Conservation (phyloP, 2,888 invertebrate species). For the Pseudolycoriella hygida region DNA sequence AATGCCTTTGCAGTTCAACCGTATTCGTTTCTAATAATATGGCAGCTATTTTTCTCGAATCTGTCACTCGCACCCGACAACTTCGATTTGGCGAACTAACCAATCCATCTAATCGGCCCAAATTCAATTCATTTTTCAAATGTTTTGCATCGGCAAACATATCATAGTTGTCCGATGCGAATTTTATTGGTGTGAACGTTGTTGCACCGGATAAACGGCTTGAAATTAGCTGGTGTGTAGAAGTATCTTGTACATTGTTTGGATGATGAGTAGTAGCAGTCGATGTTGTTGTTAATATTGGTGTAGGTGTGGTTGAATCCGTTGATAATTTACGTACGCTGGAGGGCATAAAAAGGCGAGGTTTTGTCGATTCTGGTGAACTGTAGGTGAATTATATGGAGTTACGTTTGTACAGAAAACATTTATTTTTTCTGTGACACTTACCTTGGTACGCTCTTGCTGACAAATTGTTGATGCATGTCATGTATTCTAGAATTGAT, state of each 20-base stretch:
- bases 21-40: slow-evolving; percentile 69
- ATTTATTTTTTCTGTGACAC: slow-evolving; percentile 7
- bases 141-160: slow-evolving; percentile 18
- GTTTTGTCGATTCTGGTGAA: slow-evolving; percentile 23
- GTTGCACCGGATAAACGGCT: slow-evolving; percentile 3
- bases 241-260: neutral
- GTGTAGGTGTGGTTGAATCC: slow-evolving; percentile 3
- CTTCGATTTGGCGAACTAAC: slow-evolving; percentile 45
- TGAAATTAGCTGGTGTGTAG: slow-evolving; percentile 2
- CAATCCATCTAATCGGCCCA: slow-evolving; percentile 50
- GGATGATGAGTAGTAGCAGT: no score
- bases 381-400: slow-evolving; percentile 12
- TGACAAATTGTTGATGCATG: slow-evolving; percentile 27
- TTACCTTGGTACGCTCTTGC: slow-evolving; percentile 27
- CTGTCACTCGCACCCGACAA: slow-evolving; percentile 44
- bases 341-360: slow-evolving; percentile 11
- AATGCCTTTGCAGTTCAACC: slow-evolving; percentile 65
- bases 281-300: no score
- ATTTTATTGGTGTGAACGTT: slow-evolving; percentile 7
- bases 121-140: slow-evolving; percentile 17
- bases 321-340: slow-evolving; percentile 6
- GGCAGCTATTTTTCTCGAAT: slow-evolving; percentile 61
- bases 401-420: neutral
- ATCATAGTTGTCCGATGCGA: slow-evolving; percentile 1
- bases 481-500: slow-evolving; percentile 38